Evolutionary conservation across 2,797 vertebrate genomes (phyloP).

Genomic region (Perodicticus potto): DNA sequence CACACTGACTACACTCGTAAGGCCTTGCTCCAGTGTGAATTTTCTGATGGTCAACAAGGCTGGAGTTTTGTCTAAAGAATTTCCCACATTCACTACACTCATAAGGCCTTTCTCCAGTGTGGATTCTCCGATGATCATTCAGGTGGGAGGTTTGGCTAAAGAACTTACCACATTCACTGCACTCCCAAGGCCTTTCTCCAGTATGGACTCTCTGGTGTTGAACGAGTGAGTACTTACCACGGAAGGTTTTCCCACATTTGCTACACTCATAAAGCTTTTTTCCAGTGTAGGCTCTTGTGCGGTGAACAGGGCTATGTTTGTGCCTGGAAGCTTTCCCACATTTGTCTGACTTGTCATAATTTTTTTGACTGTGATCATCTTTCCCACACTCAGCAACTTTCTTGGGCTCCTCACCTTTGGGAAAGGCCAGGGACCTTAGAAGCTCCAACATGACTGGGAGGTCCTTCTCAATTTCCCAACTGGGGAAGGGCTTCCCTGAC

Average conservation of each 20-base stretch:
- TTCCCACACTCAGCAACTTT: neutral
- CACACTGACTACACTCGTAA: slow-evolving; percentile 56
- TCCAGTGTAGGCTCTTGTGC: neutral
- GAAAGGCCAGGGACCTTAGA: slow-evolving; percentile 9
- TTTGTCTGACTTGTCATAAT: neutral
- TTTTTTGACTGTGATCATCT: neutral
- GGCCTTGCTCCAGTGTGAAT: slow-evolving; percentile 59
- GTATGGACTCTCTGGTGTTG: slow-evolving; percentile 60
- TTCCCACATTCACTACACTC: slow-evolving; percentile 66
- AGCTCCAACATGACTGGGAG: neutral
- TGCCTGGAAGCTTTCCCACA: neutral
- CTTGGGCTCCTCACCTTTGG: neutral
- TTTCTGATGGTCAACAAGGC: slow-evolving; percentile 68
- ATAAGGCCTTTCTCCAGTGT: slow-evolving; percentile 56
- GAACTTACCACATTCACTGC: slow-evolving; percentile 52
- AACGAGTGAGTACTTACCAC: slow-evolving; percentile 56
- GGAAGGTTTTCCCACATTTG: slow-evolving; percentile 58
- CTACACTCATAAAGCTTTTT: slow-evolving; percentile 47
- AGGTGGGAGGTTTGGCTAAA: slow-evolving; percentile 68
- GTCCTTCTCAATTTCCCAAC: slow-evolving; percentile 37
- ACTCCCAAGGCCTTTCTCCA: slow-evolving; percentile 50
- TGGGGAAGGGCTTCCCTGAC: slow-evolving; percentile 13
- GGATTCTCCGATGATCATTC: slow-evolving; percentile 60
- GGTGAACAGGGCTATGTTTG: neutral
- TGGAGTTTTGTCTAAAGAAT: slow-evolving; percentile 66